Base-by-base conservation (phyloP, 2,888 invertebrate species). In the Hypsopygia costalis region DNA sequence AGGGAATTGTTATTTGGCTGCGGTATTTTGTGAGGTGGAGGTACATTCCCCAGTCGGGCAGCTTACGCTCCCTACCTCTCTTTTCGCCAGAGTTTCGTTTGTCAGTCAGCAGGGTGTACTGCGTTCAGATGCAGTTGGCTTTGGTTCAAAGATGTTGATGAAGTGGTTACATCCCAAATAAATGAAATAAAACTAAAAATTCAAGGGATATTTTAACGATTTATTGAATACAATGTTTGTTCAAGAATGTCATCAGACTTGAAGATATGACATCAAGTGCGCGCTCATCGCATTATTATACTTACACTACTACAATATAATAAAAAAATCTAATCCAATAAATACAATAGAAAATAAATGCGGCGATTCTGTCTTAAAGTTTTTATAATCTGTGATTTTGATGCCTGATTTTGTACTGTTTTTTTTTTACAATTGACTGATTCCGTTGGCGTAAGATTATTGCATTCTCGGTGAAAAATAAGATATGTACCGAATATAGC, bases 221-320 rank as follows among this genome's bases (percentile, higher is more conserved):
- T 76, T 80, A 78, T 69, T 67, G 62, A 63, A 74, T 78, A 75
- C 72, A 75, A 70, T 67, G 4, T 55, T 61, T 56, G 12, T 28
- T 31, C 31, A 39, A 39, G 39, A 36, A 5, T 21, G 7, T 55
- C 53, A 62, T 69, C 62, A 68, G 56, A 66, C 65, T 64, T 59
- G 64, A 52, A 50, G 79, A 80, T 78, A 79, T 77, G 77, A 76
- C 67, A 68, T 65, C 56, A 56, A 69, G 55, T 66, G 79, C 70
- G 78, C 73, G 76, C 56, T 73, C 65, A 58, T 70, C 73, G 72
- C 70, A 57, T 8, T 55, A 48, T 47, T 50, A 56, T 51, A 44
- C 44, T 40, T 45, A 41, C 10, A 39, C 11, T 33, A 38, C 46
- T 46, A 42, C 25, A 51, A 55, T 47, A 51, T 43, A 55, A 51